Conservation (phyloP, 2,888 invertebrate genomes). For the Yponomeuta plumbellus region DNA sequence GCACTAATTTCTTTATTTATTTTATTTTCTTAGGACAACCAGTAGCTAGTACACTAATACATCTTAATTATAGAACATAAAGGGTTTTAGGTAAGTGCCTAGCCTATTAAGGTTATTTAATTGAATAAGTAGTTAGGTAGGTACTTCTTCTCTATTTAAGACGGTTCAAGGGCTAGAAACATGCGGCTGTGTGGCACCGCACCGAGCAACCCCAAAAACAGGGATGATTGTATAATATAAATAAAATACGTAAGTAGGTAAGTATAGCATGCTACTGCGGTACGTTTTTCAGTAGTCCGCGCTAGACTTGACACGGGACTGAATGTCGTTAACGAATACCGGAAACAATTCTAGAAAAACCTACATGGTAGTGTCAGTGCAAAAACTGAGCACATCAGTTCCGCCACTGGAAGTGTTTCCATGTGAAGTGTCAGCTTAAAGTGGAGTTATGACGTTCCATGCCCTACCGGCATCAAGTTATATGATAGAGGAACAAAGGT, state of each 20-base stretch:
- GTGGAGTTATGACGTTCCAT: conserved; percentile 75
- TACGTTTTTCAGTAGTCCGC: conserved; percentile 43
- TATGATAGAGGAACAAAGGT: conserved; percentile 66
- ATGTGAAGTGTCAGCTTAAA: conserved; percentile 54
- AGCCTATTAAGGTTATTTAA: too few relatives aligned
- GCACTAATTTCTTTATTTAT: too few relatives aligned
- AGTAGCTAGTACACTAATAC: too few relatives aligned
- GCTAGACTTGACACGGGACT: conserved; percentile 41
- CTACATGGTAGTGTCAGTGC: conserved; percentile 44
- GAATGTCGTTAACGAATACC: conserved; percentile 58
- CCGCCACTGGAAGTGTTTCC: conserved; percentile 42
- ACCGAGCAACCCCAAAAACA: conserved; percentile 35
- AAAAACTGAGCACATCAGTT: conserved; percentile 42
- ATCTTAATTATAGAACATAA: too few relatives aligned
- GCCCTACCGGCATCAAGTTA: conserved; percentile 66
- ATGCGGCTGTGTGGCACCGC: conserved; percentile 38
- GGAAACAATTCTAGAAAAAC: conserved; percentile 38
- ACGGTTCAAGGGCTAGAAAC: conserved; percentile 16
- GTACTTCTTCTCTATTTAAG: too few relatives aligned
- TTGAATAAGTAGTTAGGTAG: too few relatives aligned
- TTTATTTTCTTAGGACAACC: too few relatives aligned
- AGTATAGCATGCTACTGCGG: conserved; percentile 37
- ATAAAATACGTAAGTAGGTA: conserved; percentile 28
- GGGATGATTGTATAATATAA: conserved; percentile 41
- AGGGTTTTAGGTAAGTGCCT: too few relatives aligned